These are phyloP conservation scores for Hylyphantes graminicola DNA, from an alignment of 1,140 invertebrate species.

Conservation along the genomic window DNA sequence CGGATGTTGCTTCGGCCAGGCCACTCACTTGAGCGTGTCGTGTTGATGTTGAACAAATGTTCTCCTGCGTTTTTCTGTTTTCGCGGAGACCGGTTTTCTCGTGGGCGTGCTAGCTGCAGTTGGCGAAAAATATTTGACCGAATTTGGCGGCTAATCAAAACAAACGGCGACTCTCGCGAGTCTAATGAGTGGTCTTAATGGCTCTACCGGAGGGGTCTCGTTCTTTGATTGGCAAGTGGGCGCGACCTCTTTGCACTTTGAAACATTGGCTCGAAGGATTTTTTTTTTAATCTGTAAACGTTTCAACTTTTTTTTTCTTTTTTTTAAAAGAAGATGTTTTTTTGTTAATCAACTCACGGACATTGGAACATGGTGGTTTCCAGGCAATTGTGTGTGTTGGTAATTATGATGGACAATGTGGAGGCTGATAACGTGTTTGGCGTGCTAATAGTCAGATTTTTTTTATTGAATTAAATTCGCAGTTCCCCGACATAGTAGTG, in stretches of 20 bases:
- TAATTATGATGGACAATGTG: too few species aligned
- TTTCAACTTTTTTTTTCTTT: not conserved
- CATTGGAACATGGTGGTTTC: too few species aligned
- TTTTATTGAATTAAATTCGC: too few species aligned
- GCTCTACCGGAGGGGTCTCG: slow-evolving; percentile 38
- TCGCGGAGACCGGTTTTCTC: slow-evolving; percentile 47
- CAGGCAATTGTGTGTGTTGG: too few species aligned
- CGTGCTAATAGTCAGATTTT: too few species aligned
- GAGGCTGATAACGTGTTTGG: too few species aligned
- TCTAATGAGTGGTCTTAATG: slow-evolving; percentile 55
- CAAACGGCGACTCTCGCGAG: slow-evolving; percentile 50
- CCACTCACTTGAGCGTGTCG: slow-evolving; percentile 63
- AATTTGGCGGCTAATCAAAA: slow-evolving; percentile 60
- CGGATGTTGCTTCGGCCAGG: slow-evolving; percentile 61
- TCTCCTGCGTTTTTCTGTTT: slow-evolving; percentile 27
- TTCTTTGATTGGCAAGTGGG: slow-evolving; percentile 36
- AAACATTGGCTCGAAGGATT: slow-evolving; percentile 15
- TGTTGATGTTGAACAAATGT: slow-evolving; percentile 64
- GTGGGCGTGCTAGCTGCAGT: slow-evolving; percentile 46
- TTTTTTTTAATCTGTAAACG: not conserved
- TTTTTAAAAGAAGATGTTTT: too few species aligned
- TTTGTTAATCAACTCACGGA: too few species aligned
- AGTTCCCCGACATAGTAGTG: too few species aligned
- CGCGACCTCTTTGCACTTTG: slow-evolving; percentile 36
- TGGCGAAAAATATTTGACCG: slow-evolving; percentile 53